Evolutionary conservation across 1,140 invertebrate genomes (phyloP), one percentile per base, ranked within the genome.

Genomic region (Diprion similis): DNA sequence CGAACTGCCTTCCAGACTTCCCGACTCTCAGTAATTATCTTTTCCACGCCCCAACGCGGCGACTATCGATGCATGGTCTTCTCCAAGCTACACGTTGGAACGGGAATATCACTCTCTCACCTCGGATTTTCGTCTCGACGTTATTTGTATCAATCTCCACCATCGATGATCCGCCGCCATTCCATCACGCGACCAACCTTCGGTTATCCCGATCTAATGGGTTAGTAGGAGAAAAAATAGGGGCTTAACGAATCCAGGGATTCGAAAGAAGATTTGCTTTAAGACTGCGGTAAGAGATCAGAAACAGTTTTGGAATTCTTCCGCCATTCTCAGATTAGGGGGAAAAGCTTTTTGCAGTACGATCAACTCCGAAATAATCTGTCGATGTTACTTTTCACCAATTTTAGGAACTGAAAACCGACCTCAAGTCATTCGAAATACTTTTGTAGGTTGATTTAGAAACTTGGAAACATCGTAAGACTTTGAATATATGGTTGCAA

Each of bases 21-120:
- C 80, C 78, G 82, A 83, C 81, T 84, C 76, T 37, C 74, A 77
- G 79, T 83, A 84, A 86, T 86, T 86, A 86, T 83, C 84, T 79
- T 81, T 66, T 82, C 82, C 81, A 77, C 78, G 77, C 74, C 68
- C 68, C 70, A 78, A 78, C 78, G 71, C 75, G 70, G 68, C 69
- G 66, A 71, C 70, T 69, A 75, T 51, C 73, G 68, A 70, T 85
- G 83, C 82, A 82, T 82, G 82, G 77, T 82, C 81, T 78, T 78
- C 77, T 81, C 83, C 81, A 80, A 80, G 80, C 82, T 82, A 82
- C 83, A 82, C 84, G 82, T 85, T 82, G 82, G 83, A 59, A 13
- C 9, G 51, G 24, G 24, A 37, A 37, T 37, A 37, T 37, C 24
- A 37, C 24, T 37, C 24, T 37, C 24, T 37, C 24, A 37, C 2